These are phyloP conservation scores for Nesometra sesokonis DNA, from an alignment of 35 echinoderm and acorn worm genomes.

Conservation along the genomic window DNA sequence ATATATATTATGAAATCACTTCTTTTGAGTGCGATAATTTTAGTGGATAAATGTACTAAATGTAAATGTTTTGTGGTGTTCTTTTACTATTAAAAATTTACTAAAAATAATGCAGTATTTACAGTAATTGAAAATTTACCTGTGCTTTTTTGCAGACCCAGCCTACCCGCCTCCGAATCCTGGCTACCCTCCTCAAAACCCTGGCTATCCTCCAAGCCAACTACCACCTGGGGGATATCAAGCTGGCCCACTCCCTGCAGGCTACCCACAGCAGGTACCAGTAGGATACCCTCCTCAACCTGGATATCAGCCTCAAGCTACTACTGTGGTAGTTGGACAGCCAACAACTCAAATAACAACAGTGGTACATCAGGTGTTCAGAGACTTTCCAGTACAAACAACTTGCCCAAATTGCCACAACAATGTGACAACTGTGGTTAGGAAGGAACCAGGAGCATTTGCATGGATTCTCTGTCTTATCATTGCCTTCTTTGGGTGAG, in stretches of 20 bases:
- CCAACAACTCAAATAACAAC: constrained; percentile 12
- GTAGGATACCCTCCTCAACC: background rate
- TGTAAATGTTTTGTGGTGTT: no score
- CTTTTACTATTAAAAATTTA: no score
- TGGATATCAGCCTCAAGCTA: background rate
- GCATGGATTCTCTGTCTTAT: constrained; percentile 75
- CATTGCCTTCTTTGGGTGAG: constrained; percentile 83
- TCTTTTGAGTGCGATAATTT: no score
- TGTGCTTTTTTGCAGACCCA: background rate
- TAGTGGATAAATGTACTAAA: no score
- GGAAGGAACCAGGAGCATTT: constrained; percentile 45
- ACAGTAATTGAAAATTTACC: no score
- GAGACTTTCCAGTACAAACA: constrained; percentile 46
- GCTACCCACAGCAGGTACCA: background rate
- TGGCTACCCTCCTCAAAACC: background rate
- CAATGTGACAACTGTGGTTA: constrained; percentile 56
- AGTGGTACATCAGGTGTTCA: constrained; percentile 34
- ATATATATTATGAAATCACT: no score
- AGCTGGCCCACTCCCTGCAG: background rate
- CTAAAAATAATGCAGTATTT: no score
- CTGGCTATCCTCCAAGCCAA: no score
- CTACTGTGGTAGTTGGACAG: constrained; percentile 36
- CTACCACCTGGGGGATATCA: background rate
- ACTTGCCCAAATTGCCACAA: constrained; percentile 79
- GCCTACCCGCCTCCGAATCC: background rate